Evolutionary conservation across 2,888 invertebrate species (phyloP), one percentile per base, ranked within the genome.

Genomic region (Cremastinae sp.): DNA sequence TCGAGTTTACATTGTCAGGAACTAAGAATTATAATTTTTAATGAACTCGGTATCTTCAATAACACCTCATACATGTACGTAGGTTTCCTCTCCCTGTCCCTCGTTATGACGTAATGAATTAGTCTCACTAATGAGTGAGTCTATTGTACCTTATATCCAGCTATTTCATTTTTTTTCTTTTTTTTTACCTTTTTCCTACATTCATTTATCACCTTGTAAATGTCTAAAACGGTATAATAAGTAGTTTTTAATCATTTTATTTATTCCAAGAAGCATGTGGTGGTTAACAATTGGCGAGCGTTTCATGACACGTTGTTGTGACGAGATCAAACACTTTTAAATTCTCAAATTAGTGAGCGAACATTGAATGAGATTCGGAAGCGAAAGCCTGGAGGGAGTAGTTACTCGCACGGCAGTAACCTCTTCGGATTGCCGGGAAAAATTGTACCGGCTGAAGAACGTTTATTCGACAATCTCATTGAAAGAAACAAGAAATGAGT

Each of bases 11-110:
- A 34, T 28, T 65, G 36, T 56, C 64, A 36, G 51, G 18, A 74
- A 70, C 36, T 38, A 28, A 65, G 59, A 70, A 75, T 75, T 70
- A 65, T 9, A 70, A 59, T 65, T 75, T 74, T 59, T 59, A 65
- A 75, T 75, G 43, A 65, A 59, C 41, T 34, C 20, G 10, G 14
- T 61, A 54, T 41, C 45, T 28, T 43, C 8, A 65, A 65, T 28
- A 28, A 7, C 20, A 20, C 20, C 20, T 20, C 34, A 10, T 41
- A 71, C 38, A 14, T 41, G 38, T 41, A 43, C n/a, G 38, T 66
- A 47, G 18, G 12, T 56, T 56, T 12, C 34, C 22, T 16, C 7
- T 59, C 16, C 7, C 7, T 22, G 8, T 34, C 2, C 47, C 36
- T 9, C 12, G 28, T 28, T n/a, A 18, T 66, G 54, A 54, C 54